Evolutionary conservation across 30 jellyfish, hydroid and myxozoan genomes (phyloP).

Genomic region (Pelagia noctiluca): DNA sequence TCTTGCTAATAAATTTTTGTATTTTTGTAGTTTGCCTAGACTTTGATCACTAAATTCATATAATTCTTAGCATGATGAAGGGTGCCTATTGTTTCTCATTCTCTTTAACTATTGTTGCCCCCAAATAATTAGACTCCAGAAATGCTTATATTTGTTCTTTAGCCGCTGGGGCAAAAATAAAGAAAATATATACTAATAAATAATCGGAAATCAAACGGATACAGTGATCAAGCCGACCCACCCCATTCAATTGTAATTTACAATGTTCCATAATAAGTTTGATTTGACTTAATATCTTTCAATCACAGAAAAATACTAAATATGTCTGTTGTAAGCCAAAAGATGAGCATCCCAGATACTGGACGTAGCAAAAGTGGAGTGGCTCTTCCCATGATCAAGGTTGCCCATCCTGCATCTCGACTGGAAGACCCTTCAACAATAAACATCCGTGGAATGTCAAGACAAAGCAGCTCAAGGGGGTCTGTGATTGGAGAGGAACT

Average conservation of each 20-base stretch:
- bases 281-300: not conserved
- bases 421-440: constrained; percentile 80
- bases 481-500: constrained; percentile 36
- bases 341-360: constrained; percentile 28
- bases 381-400: constrained; percentile 79
- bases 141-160: too few species aligned
- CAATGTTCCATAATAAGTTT: not conserved
- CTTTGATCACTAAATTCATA: too few species aligned
- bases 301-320: not conserved
- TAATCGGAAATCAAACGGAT: too few species aligned
- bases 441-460: constrained; percentile 80
- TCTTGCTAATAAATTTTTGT: too few species aligned
- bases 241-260: not conserved
- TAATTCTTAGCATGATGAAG: too few species aligned
- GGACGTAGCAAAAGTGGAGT: constrained; percentile 62
- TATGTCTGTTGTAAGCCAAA: constrained; percentile 59
- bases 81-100: too few species aligned
- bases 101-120: too few species aligned
- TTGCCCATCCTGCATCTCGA: constrained; percentile 79
- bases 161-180: too few species aligned
- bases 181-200: too few species aligned
- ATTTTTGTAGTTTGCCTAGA: too few species aligned
- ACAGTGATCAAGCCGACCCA: too few species aligned
- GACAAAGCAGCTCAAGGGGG: constrained; percentile 41
- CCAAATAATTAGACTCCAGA: too few species aligned